A percentile compares a stretch with the other conserved stretches of the same genome.
Conservation (phyloP, 2,888 invertebrate genomes). For the Brachynemurus nebulosus region DNA sequence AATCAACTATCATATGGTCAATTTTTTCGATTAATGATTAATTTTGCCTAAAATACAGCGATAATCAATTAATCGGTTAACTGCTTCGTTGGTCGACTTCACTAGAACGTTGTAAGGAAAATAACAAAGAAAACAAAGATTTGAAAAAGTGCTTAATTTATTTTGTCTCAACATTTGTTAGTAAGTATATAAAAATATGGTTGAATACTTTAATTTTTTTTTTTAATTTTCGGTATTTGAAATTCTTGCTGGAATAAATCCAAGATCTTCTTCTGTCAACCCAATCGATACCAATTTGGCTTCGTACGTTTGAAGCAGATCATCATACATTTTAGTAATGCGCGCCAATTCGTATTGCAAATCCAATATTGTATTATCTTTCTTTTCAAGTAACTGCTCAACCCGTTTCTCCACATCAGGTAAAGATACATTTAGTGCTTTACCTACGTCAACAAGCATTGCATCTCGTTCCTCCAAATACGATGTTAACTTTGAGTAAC, state of each 20-base stretch:
- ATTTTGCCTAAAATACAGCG: too few relatives aligned
- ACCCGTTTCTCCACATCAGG: slow-evolving; percentile 39
- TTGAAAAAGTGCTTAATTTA: too few relatives aligned
- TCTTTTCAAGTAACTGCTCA: slow-evolving; percentile 55
- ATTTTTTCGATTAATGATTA: too few relatives aligned
- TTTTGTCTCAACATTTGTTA: too few relatives aligned
- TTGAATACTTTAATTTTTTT: too few relatives aligned
- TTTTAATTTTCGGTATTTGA: too few relatives aligned
- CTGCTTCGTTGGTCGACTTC: too few relatives aligned
- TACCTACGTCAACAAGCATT: slow-evolving; percentile 50
- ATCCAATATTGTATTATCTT: slow-evolving; percentile 70
- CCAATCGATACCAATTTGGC: slow-evolving; percentile 65
- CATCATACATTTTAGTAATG: slow-evolving; percentile 74
- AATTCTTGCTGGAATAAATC: slow-evolving; percentile 56
- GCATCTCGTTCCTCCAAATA: slow-evolving; percentile 55
- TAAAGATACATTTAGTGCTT: slow-evolving; percentile 37
- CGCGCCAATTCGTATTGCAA: slow-evolving; percentile 71
- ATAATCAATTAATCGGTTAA: too few relatives aligned
- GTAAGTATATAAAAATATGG: too few relatives aligned
- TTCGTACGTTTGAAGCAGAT: slow-evolving; percentile 65
- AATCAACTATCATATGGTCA: too few relatives aligned
- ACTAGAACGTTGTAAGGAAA: too few relatives aligned
- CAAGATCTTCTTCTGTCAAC: slow-evolving; percentile 65
- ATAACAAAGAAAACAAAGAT: too few relatives aligned
- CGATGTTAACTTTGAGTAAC: slow-evolving; percentile 48